Evolutionary conservation across 1,140 invertebrate genomes (phyloP), one percentile per base, ranked within the genome.

Genomic region (Magallana angulata): DNA sequence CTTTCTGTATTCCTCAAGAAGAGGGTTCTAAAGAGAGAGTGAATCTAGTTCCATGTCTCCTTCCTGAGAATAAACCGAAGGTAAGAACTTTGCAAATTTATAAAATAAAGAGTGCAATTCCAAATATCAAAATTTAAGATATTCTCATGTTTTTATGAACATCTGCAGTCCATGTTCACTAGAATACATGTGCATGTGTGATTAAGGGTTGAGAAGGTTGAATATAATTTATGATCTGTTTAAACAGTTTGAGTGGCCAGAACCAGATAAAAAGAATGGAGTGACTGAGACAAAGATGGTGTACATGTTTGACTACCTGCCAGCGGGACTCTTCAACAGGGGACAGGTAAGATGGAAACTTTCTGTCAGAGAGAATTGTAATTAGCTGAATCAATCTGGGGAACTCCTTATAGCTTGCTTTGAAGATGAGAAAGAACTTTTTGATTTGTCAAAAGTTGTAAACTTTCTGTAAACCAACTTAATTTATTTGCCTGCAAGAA

Each of bases 271-370:
- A 82, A 83, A 90, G 24, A 87, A 87, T 18, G 87, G 87, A 57
- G 59, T 89, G 9, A 86, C 88, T 64, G 92, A 94, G 87, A 92
- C 91, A n/a, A 94, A 94, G 85, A 93, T 94, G 91, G 71, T 91
- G 12, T 94, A 94, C 85, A 91, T 88, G 80, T 94, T 94, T 91
- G 92, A 93, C 36, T 94, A 94, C 60, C 90, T 94, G 4, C 94
- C 94, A 56, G 91, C 92, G 9, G 94, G 94, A 9, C 89, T 95
- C 12, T 95, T 95, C 89, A 95, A 95, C 90, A 92, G 94, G 89
- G 93, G 89, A 58, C 94, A 95, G 92, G 94, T 94, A 86, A 58
- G 82, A 16, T 3, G 24, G 24, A 24, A 1, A 24, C 24, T 24
- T 24, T 24, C 24, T 24, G 24, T 24, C 24, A 0, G 24, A 36